phyloP scores from a whole-genome alignment of 1,140 invertebrate genomes.

The Leptinotarsa texana region DNA sequence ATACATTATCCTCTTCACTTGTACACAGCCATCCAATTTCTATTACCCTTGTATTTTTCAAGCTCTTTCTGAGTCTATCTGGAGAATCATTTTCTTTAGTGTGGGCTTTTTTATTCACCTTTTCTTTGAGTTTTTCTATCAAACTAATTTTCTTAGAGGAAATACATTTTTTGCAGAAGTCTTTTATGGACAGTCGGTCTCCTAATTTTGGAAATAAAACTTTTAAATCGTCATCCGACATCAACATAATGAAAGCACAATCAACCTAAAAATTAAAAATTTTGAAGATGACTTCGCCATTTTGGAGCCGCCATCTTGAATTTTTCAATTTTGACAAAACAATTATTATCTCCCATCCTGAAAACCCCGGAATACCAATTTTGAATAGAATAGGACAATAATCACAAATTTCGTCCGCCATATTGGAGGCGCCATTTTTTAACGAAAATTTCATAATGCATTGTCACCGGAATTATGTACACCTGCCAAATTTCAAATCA shows the following conservation, averaged over 20 bases:
- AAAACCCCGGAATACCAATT: no score
- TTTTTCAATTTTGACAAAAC: no score
- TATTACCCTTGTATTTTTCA: not conserved
- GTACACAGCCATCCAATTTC: not conserved
- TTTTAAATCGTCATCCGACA: not conserved
- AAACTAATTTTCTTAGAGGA: not conserved
- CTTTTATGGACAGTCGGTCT: not conserved
- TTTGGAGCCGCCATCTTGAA: no score
- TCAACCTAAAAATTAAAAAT: not conserved
- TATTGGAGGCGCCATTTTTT: no score
- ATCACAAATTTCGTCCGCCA: no score
- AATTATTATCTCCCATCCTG: no score
- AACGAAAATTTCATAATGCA: no score
- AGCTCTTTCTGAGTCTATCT: not conserved
- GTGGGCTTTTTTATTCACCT: not conserved
- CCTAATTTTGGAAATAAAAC: not conserved
- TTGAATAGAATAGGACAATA: no score
- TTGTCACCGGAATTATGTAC: no score
- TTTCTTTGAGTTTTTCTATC: slow-evolving; percentile 1
- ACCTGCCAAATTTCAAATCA: no score
- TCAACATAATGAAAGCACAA: not conserved
- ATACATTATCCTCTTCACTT: not conserved
- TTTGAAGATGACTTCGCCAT: no score
- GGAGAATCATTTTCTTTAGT: not conserved
- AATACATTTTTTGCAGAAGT: not conserved